Base-by-base conservation (phyloP, 2,888 invertebrate genomes). In the Prostheceraeus crozeri region DNA sequence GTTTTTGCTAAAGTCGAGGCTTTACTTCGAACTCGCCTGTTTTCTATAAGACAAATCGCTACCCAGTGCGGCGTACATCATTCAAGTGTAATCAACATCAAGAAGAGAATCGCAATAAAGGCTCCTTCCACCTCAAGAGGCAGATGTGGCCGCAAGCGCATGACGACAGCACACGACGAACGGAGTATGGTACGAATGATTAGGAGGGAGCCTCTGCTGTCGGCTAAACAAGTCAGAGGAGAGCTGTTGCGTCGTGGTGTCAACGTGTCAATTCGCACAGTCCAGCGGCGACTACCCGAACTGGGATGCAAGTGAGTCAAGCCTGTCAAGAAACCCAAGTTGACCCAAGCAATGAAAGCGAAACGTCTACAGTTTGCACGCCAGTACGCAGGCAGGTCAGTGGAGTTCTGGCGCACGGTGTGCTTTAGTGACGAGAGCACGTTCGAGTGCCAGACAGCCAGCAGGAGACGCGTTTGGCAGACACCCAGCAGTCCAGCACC, bases 281-380 rank as follows among this genome's bases (percentile, higher is more conserved):
- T 51, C 4, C 30, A 28, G 25, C 16, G 52, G n/a, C 52, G 52
- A 51, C 52, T 51, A 4, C 16, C 16, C 25, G 31, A 51, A 28
- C 4, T 28, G 8, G 52, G 52, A 14, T 51, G 52, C 8, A 51
- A 51, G 25, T 51, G 21, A 4, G 52, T 51, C 21, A 51, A 23
- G 52, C 52, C 52, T 6, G 30, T 21, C 28, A 10, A 16, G 14
- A 45, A 45, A 45, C 6, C 52, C 4, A 51, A 51, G 52, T n/a
- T 51, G 27, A 51, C 52, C 6, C 4, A 19, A 51, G 27, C 23
- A 4, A 28, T 51, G 30, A 51, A 51, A n/a, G 23, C 25, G 4
- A 51, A 51, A 23, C 52, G 52, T 28, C 52, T 51, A 23, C 52
- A 51, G 30, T 51, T 51, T 19, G 52, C 52, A 6, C 52, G 23